Conservation (phyloP, 1,140 invertebrate species). For the Cydia amplana region DNA sequence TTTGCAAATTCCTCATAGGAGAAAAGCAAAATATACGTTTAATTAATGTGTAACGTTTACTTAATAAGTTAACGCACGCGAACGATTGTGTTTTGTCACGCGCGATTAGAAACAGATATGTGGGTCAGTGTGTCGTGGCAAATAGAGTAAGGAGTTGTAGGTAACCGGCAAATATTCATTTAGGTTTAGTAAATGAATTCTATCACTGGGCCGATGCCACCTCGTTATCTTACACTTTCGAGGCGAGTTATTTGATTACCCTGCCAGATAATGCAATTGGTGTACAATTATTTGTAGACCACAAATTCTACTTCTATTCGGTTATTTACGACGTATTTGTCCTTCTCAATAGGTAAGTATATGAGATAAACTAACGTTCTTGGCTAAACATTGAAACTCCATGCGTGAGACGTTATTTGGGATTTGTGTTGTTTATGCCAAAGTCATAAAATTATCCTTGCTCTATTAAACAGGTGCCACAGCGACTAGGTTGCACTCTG, state of each 20-base stretch:
- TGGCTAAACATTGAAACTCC: neutral
- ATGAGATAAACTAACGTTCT: neutral
- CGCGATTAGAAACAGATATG: slow-evolving; percentile 53
- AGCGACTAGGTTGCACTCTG: neutral
- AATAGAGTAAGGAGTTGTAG: slow-evolving; percentile 29
- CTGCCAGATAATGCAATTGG: neutral
- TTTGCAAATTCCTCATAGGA: slow-evolving; percentile 8
- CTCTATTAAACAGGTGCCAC: slow-evolving; percentile 9
- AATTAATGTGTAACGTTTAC: slow-evolving; percentile 24
- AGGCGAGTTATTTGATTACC: neutral
- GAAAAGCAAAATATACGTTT: slow-evolving; percentile 6
- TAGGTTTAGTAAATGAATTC: slow-evolving; percentile 14
- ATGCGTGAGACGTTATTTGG: neutral
- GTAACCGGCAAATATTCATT: slow-evolving; percentile 34
- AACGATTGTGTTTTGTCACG: slow-evolving; percentile 52
- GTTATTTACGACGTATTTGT: neutral
- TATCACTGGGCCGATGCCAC: slow-evolving; percentile 12
- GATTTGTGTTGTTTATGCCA: slow-evolving; percentile 14
- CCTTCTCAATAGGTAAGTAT: neutral
- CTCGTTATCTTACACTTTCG: slow-evolving; percentile 20
- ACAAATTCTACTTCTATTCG: neutral
- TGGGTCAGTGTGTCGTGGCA: slow-evolving; percentile 54
- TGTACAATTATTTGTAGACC: neutral
- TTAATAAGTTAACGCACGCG: slow-evolving; percentile 41
- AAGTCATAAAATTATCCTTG: slow-evolving; percentile 8